Evolutionary conservation across 1,140 invertebrate species (phyloP).

Genomic region (Anthonomus grandis): DNA sequence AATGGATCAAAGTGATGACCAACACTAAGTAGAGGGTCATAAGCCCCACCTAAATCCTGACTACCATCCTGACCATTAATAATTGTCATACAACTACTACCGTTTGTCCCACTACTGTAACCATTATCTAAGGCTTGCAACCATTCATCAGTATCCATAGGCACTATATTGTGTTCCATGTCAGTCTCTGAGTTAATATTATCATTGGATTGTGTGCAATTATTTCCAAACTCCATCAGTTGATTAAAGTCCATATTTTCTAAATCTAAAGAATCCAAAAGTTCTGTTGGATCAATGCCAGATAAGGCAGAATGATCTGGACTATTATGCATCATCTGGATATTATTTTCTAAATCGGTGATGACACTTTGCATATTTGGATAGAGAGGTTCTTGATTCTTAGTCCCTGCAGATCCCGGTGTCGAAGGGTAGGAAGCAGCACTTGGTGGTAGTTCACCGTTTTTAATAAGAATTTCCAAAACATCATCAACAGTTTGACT

Average conservation of each 20-base stretch:
- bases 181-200: slow-evolving; percentile 33
- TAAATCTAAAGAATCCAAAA: slow-evolving; percentile 54
- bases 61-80: slow-evolving; percentile 46
- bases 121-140: slow-evolving; percentile 58
- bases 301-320: slow-evolving; percentile 51
- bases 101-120: slow-evolving; percentile 25
- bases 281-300: slow-evolving; percentile 41
- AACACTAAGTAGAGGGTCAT: slow-evolving; percentile 61
- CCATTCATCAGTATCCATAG: slow-evolving; percentile 75
- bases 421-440: slow-evolving; percentile 75
- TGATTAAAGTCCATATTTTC: slow-evolving; percentile 58
- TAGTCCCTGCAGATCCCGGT: slow-evolving; percentile 55
- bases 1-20: slow-evolving; percentile 68
- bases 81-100: slow-evolving; percentile 27
- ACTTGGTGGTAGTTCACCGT: slow-evolving; percentile 86
- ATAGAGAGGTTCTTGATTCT: slow-evolving; percentile 36
- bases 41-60: slow-evolving; percentile 47
- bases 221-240: slow-evolving; percentile 53
- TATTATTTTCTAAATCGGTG: slow-evolving; percentile 29
- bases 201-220: slow-evolving; percentile 10
- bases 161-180: slow-evolving; percentile 41
- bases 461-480: slow-evolving; percentile 90
- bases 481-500: slow-evolving; percentile 92
- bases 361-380: slow-evolving; percentile 36
- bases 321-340: slow-evolving; percentile 45